Percentiles rank a stretch among this genome's conserved stretches.
Conservation (phyloP, 2,888 invertebrate genomes). For the Athalia circularis region DNA sequence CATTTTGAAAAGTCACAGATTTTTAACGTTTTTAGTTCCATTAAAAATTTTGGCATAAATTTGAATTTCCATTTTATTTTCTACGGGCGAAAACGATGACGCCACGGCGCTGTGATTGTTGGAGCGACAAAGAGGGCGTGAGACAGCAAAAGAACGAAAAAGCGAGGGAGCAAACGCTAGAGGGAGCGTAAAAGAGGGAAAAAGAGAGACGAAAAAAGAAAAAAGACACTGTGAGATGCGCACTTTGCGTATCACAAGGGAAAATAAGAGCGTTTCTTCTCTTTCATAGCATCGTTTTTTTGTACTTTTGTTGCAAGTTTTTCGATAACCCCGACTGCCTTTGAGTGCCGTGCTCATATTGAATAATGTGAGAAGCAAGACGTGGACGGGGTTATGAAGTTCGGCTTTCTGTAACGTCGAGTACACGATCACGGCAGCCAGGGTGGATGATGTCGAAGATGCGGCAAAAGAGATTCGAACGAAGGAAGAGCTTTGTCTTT, state of each 20-base stretch:
- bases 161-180: not conserved
- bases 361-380: conserved; percentile 16
- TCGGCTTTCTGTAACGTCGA: conserved; percentile 15
- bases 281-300: conserved; percentile 17
- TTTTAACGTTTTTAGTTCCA: conserved; percentile 11
- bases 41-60: conserved; percentile 11
- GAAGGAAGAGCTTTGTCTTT: conserved; percentile 56
- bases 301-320: conserved; percentile 5
- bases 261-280: conserved; percentile 32
- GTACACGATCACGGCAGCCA: not conserved
- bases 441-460: conserved; percentile 65
- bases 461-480: conserved; percentile 62
- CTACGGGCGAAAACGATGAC: conserved; percentile 12
- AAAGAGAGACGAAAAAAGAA: conserved; percentile 40
- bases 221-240: conserved; percentile 57
- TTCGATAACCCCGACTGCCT: not conserved
- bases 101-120: conserved; percentile 38
- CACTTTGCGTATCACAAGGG: conserved; percentile 56
- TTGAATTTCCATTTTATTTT: conserved; percentile 8
- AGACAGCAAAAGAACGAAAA: not conserved
- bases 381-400: conserved; percentile 26
- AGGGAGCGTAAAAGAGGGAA: conserved; percentile 45
- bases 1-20: no score
- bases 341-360: not conserved
- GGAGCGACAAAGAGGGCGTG: conserved; percentile 39